A percentile compares a stretch with the other conserved stretches of the same genome.
phyloP scores from a whole-genome alignment of 2,797 vertebrate species.

The Lophura swinhoii region DNA sequence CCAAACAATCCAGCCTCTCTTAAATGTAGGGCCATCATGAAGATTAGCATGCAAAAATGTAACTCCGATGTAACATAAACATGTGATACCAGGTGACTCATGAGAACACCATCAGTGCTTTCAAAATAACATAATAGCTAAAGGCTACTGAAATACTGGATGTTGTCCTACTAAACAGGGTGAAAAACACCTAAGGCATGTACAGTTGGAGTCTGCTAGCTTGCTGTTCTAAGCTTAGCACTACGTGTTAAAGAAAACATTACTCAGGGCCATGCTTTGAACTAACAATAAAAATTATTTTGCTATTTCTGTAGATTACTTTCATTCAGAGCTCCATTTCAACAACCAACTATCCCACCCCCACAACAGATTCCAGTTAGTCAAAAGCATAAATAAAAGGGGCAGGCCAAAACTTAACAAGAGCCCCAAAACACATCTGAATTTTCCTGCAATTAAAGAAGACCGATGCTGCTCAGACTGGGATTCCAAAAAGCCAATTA shows the following conservation, averaged over 20 bases:
- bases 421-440: background rate
- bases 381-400: background rate
- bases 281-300: background rate
- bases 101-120: background rate
- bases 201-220: background rate
- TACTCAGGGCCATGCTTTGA: background rate
- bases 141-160: background rate
- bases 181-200: background rate
- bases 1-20: background rate
- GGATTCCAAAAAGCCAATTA: conserved; percentile 37
- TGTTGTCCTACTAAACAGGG: background rate
- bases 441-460: background rate
- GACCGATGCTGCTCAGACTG: background rate
- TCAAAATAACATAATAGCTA: background rate
- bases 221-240: background rate
- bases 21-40: accelerated
- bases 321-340: background rate
- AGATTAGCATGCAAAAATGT: background rate
- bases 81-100: background rate
- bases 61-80: background rate
- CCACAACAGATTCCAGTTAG: background rate
- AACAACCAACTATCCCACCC: background rate
- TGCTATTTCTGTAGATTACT: background rate
- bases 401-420: background rate
- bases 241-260: background rate